Evolutionary conservation across 2,888 invertebrate species (phyloP), one percentile per base, ranked within the genome.

Genomic region (Xestobium rufovillosum): DNA sequence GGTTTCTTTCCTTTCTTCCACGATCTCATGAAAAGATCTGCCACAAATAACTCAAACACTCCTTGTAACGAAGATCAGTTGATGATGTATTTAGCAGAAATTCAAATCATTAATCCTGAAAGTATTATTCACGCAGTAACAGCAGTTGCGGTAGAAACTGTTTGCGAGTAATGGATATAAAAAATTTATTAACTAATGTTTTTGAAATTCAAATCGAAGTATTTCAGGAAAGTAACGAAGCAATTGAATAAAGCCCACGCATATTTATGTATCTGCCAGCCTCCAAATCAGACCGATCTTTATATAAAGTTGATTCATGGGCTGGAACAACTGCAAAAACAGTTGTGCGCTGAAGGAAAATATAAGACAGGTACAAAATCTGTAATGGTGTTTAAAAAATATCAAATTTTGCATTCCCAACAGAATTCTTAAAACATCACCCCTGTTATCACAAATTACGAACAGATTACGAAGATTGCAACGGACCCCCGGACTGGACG

Each of bases 401-500:
- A n/a, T n/a, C n/a, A n/a, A n/a, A n/a, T n/a, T n/a, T n/a, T n/a
- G n/a, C n/a, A n/a, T n/a, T n/a, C n/a, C n/a, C n/a, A n/a, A n/a
- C n/a, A n/a, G n/a, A n/a, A n/a, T n/a, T n/a, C n/a, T n/a, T n/a
- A n/a, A n/a, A n/a, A n/a, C n/a, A n/a, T 30, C 61, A 58, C 23
- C 43, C 49, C 9, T 72, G 72, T 47, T 47, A 68, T 14, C 58
- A 60, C 14, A 64, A 69, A 37, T 50, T 74, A 16, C 65, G 63
- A 19, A 65, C 66, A 14, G 71, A 73, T 42, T 69, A 67, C 47
- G 63, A 68, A 30, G 66, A 67, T 42, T 75, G 74, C 44, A 65
- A 65, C 44, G 74, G 71, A 0, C 61, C 68, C 3, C 62, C 71
- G 2, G 73, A 73, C 54, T 75, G 74, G 74, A 69, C 64, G 42